Base-by-base conservation (phyloP, 2,113 vertebrate genomes). In the Bos taurus region DNA sequence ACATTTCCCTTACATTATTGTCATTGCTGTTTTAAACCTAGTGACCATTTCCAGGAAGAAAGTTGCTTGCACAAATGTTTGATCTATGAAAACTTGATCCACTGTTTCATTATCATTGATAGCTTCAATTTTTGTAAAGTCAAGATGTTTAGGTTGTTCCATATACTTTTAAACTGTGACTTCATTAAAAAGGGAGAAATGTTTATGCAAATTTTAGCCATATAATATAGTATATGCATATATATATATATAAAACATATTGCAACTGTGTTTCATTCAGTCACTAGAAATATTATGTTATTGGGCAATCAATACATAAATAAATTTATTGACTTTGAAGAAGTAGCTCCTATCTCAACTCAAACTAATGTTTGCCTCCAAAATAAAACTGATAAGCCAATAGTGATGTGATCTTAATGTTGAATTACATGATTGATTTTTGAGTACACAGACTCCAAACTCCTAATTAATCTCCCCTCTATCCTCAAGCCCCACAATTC, bases 1-100 rank as follows among this genome's bases (percentile, higher is more conserved):
- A 98, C 88, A 91, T 99, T 98, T 98, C 98, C 56, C 97, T 95
- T 96, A 96, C 57, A 59, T 97, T 98, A 97, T 97, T 98, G 64
- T 97, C 98, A 96, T 93, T 98, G 98, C 97, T 98, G 60, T 98
- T 98, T 98, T 95, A 98, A 98, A 96, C 90, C 94, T 98, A 94
- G 91, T 92, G 98, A 97, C 96, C 94, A 97, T 96, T 98, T 95
- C 89, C 40, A 98, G 96, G 96, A 81, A 98, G 94, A 98, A 85
- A 98, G 95, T 81, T 95, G 57, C 60, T 95, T 98, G 98, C 95
- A 95, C 92, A 98, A 97, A 98, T 9, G 0, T 96, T 91, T 90
- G 77, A 98, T 4, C 0, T 97, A 43, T 97, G 67, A 95, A 98
- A 94, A 98, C 92, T 97, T 98, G 96, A 97, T 90, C 97, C 13